Conservation (phyloP, 2,113 vertebrate genomes). For the Pachypanchax playfairii region DNA sequence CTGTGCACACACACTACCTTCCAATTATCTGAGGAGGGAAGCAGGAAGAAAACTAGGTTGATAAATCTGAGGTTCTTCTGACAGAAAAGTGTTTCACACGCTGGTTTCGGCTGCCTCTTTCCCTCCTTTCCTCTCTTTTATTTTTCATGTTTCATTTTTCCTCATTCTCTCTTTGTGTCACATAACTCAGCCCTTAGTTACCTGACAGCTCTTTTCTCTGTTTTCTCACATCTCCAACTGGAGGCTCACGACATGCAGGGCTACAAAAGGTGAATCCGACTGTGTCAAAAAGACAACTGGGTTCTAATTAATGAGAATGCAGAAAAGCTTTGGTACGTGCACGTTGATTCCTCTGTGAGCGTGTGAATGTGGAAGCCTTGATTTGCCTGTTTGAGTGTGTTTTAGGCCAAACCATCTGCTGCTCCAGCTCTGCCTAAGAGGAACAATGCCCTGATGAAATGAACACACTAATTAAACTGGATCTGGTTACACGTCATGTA, state of each 20-base stretch:
- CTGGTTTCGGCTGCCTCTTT: constrained; percentile 5
- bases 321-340: constrained; percentile 1
- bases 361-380: neutral
- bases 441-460: constrained; percentile 23
- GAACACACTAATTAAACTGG: constrained; percentile 33
- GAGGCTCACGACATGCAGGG: constrained; percentile 13
- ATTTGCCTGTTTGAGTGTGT: neutral
- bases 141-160: constrained; percentile 46
- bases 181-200: constrained; percentile 44
- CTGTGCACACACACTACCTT: constrained; percentile 52
- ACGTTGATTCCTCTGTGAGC: neutral
- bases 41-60: constrained; percentile 56
- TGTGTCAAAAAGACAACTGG: constrained; percentile 22
- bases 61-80: constrained; percentile 68
- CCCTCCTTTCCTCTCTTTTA: neutral
- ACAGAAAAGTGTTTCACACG: constrained; percentile 62
- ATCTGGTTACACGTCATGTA: neutral
- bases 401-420: constrained; percentile 33
- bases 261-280: constrained; percentile 27
- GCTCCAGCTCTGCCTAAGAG: constrained; percentile 19
- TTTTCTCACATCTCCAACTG: constrained; percentile 19
- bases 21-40: constrained; percentile 73
- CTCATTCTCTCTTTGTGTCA: constrained; percentile 36
- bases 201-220: constrained; percentile 35
- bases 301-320: constrained; percentile 47